Conservation (phyloP, 2,888 invertebrate genomes). For the Antitype chi region DNA sequence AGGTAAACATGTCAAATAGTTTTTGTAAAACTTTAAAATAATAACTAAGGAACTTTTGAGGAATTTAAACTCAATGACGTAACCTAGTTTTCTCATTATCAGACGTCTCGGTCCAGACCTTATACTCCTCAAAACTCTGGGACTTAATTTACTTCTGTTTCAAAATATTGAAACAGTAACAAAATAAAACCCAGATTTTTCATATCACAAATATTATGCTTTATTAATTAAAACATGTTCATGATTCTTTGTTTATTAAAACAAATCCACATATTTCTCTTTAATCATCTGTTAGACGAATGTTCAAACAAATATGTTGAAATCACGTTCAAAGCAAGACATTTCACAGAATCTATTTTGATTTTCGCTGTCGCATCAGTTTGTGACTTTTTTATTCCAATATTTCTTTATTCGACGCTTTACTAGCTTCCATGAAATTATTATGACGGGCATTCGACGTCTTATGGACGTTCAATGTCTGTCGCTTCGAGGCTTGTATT, state of each 20-base stretch:
- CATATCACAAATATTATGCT: neutral
- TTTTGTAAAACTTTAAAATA: neutral
- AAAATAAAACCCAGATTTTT: too few relatives aligned
- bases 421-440: slow-evolving; percentile 49
- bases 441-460: slow-evolving; percentile 45
- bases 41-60: neutral
- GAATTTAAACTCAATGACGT: neutral
- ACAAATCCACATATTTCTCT: slow-evolving; percentile 24
- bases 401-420: slow-evolving; percentile 49
- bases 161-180: too few relatives aligned
- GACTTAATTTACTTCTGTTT: neutral
- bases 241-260: slow-evolving; percentile 24
- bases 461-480: slow-evolving; percentile 46
- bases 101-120: neutral
- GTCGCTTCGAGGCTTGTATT: slow-evolving; percentile 35
- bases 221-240: neutral
- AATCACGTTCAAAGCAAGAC: slow-evolving; percentile 24
- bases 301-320: slow-evolving; percentile 18
- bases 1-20: neutral
- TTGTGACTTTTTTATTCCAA: slow-evolving; percentile 48
- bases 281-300: slow-evolving; percentile 23
- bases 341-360: slow-evolving; percentile 34
- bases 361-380: slow-evolving; percentile 37
- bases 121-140: neutral
- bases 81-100: neutral